Conservation (phyloP, 2,888 invertebrate species). For the Dicycla oo region DNA sequence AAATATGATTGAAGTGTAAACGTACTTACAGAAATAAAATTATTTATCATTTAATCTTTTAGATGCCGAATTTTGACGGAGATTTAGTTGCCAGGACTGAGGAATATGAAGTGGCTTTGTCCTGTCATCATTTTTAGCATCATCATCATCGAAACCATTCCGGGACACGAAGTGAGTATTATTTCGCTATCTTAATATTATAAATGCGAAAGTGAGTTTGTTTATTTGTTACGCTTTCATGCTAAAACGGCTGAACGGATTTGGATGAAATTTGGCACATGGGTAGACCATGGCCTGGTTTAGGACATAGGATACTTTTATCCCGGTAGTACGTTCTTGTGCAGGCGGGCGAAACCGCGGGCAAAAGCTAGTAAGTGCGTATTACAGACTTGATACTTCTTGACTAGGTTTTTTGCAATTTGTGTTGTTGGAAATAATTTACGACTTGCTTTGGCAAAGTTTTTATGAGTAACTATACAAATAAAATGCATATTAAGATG, state of each 20-base stretch:
- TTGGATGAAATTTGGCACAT: no score
- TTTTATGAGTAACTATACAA: neutral
- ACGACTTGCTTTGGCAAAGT: neutral
- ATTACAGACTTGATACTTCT: neutral
- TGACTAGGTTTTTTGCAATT: neutral
- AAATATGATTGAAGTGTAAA: no score
- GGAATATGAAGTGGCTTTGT: constrained; percentile 83
- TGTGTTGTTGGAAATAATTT: neutral
- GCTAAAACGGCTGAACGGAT: no score
- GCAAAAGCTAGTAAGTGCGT: no score
- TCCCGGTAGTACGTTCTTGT: no score
- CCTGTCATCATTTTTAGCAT: constrained; percentile 75
- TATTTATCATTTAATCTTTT: constrained; percentile 46
- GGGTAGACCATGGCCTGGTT: no score
- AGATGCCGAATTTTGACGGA: constrained; percentile 80
- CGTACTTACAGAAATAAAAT: no score
- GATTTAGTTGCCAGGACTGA: constrained; percentile 67
- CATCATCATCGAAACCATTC: constrained; percentile 74
- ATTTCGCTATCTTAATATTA: no score
- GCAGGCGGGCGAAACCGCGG: no score
- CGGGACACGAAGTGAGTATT: constrained; percentile 77
- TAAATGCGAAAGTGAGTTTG: no score
- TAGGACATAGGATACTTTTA: no score
- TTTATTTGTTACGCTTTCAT: no score
- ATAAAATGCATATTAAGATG: neutral